Evolutionary conservation across 92 coral and sea anemone species (phyloP), one percentile per base, ranked within the genome.

Genomic region (Siderastrea radians): DNA sequence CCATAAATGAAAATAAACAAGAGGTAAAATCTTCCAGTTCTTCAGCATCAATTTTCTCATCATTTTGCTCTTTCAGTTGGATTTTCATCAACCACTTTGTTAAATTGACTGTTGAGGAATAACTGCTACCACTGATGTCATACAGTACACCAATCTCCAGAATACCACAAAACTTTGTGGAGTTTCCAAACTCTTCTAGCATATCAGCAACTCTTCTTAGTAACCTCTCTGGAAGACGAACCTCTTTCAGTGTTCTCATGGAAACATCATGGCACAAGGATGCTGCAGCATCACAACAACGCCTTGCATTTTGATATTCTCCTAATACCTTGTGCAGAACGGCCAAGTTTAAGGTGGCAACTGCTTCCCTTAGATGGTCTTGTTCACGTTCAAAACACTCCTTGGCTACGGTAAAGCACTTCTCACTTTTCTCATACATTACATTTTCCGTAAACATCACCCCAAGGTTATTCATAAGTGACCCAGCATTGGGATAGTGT

Each of bases 261-360:
- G 78, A 44, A 19, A 82, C 3, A 13, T 57, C 53, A 47, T 58
- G 58, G 67, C 84, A 80, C 65, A 66, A 66, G 44, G 6, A 38
- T 7, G 64, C 75, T 80, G 84, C 86, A 45, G 11, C n/a, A 11
- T 7, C 52, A 58, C 78, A 69, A 12, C 9, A 57, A 3, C 10
- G 8, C 10, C 2, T 2, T 16, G 68, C 86, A 9, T 3, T 55
- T 38, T 58, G 44, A 69, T 55, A 16, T 13, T 82, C 46, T 57
- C 86, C 86, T 6, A 54, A 12, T 9, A 70, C 16, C 58, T 43
- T 68, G 70, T 72, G 43, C 14, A 82, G 48, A 60, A 50, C 47
- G 15, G 86, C 86, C 10, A 71, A 48, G 26, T 82, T 82, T 8
- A 71, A 70, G 5, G 54, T 70, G 19, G 59, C 86, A 82, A 72